phyloP scores from a whole-genome alignment of 2,113 vertebrate genomes.

The Astur gentilis region DNA sequence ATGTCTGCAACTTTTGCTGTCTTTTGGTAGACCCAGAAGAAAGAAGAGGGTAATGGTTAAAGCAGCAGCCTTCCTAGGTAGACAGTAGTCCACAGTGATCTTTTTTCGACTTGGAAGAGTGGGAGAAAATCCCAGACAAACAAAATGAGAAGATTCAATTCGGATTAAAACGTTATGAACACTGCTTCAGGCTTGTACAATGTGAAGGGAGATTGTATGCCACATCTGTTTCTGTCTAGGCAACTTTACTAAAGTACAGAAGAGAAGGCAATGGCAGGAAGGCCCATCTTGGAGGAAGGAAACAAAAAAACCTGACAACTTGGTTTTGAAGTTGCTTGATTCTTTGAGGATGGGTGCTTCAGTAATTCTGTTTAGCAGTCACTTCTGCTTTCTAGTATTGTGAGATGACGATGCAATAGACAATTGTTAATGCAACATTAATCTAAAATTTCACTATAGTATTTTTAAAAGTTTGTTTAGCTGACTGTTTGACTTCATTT shows the following conservation, averaged over 20 bases:
- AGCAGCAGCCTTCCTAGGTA: background rate
- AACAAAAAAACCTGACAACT: background rate
- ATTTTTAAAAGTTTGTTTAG: background rate
- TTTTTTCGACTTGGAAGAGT: background rate
- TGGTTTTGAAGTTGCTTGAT: background rate
- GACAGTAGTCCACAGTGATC: background rate
- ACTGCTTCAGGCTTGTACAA: background rate
- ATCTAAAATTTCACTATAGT: background rate
- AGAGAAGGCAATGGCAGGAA: background rate
- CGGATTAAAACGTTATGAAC: background rate
- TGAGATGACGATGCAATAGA: background rate
- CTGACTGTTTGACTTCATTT: background rate
- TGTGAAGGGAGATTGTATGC: background rate
- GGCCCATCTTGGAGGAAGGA: background rate
- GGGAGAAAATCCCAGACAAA: background rate
- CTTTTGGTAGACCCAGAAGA: background rate
- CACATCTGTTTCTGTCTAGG: background rate
- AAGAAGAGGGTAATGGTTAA: background rate
- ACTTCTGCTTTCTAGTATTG: background rate
- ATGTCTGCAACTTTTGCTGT: background rate
- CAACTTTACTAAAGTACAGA: background rate
- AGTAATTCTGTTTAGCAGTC: background rate
- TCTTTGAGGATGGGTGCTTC: background rate
- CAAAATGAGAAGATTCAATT: background rate
- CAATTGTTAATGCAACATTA: background rate